Evolutionary conservation across 2,113 vertebrate species (phyloP), one percentile per base, ranked within the genome.

Genomic region (Pollimyrus isidori): DNA sequence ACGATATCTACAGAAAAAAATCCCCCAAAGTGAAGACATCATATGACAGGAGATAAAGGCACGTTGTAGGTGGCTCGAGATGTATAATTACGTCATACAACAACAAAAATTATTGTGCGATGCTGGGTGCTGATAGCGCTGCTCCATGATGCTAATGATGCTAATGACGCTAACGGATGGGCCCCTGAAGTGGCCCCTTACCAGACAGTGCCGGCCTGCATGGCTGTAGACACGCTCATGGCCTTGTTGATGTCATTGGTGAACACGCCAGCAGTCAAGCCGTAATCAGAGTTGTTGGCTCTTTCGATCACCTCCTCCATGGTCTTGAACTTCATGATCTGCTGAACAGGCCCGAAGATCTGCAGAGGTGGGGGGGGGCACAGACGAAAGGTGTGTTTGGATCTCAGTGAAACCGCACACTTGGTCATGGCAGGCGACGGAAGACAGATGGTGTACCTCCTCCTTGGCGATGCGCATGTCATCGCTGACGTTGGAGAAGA

Each of bases 281-380:
- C 98, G 42, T 98, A 99, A 73, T 98, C 96, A 3, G 98, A 96
- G 93, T 97, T 97, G 95, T 99, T 99, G 93, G 98, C 98, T 95
- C 98, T 94, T 92, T 99, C 97, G 26, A 99, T 99, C 88, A 98
- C 98, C 96, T 99, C 98, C 87, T 99, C 98, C 90, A 98, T 95
- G 7, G 97, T 98, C 95, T 99, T 99, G 94, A 99, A 99, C 94
- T 98, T 97, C 96, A 99, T 94, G 91, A 99, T 99, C 95, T 97
- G 98, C 95, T 99, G 98, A 90, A 99, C 98, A 0, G 98, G 98
- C 52, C 98, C 98, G 95, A 99, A 99, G 94, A 99, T 99, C 98
- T 99, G 93, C 84, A 93, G 89, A 89, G 53, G n/a, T 30, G 21
- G 3, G 45, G 39, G 42, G 48, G 46, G 9, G 9, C 30, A 39